Evolutionary conservation across 2,888 invertebrate species (phyloP).

Genomic region (Caenorhabditis wallacei): DNA sequence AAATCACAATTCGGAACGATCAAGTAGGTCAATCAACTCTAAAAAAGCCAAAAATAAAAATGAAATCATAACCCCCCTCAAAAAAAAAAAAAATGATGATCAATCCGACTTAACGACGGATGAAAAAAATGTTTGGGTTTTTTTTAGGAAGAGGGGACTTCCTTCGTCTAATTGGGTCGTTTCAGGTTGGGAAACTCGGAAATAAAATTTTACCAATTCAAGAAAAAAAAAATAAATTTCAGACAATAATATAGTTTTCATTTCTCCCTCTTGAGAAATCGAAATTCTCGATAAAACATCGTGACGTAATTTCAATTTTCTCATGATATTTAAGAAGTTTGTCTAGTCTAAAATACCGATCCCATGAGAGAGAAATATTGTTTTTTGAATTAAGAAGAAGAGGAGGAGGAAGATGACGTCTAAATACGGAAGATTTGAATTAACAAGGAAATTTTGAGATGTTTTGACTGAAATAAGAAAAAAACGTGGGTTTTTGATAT

Average conservation of each 20-base stretch:
- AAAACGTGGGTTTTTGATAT: neutral
- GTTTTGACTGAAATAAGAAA: neutral
- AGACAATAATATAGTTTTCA: neutral
- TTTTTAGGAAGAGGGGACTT: no score
- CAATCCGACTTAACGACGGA: neutral
- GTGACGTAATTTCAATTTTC: neutral
- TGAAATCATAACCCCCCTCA: neutral
- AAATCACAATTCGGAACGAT: neutral
- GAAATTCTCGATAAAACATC: neutral
- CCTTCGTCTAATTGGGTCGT: no score
- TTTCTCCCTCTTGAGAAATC: neutral
- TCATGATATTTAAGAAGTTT: neutral
- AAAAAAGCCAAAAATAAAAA: neutral
- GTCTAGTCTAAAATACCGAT: slow-evolving; percentile 1
- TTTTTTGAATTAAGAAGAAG: no score
- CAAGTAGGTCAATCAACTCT: neutral
- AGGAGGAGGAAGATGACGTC: neutral
- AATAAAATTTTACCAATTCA: neutral
- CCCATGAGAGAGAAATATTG: neutral
- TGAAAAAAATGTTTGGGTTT: neutral
- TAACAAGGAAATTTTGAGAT: neutral
- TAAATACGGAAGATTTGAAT: neutral
- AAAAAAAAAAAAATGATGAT: neutral
- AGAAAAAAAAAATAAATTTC: neutral
- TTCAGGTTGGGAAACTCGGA: no score